phyloP scores from a whole-genome alignment of 2,113 vertebrate species.

The Conger conger region DNA sequence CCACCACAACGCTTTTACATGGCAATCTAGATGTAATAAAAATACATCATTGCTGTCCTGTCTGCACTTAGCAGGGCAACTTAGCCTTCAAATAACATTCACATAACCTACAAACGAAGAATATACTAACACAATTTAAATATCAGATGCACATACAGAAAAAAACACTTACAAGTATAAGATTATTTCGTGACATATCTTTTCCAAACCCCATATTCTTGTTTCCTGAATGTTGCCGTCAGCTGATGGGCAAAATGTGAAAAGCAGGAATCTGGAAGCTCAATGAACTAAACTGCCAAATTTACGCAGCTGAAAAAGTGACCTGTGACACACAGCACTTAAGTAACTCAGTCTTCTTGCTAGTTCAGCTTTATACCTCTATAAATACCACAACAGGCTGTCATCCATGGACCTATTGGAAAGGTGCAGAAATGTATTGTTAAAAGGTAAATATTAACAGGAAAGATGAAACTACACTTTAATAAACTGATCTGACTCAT shows the following conservation, averaged over 20 bases:
- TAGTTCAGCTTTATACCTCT: neutral
- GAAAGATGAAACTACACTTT: neutral
- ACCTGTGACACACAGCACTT: neutral
- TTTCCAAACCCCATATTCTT: slow-evolving; percentile 3
- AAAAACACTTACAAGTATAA: neutral
- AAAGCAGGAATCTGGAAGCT: neutral
- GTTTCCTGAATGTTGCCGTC: neutral
- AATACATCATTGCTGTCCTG: no score
- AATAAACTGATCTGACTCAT: neutral
- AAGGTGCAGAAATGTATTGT: neutral
- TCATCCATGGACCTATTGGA: neutral
- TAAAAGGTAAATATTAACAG: slow-evolving; percentile 1
- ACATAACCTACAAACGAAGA: no score
- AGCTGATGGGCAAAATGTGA: neutral
- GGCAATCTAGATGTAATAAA: no score
- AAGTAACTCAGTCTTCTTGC: neutral
- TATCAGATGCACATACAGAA: neutral
- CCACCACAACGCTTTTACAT: no score
- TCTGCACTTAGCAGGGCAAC: neutral
- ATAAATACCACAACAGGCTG: neutral
- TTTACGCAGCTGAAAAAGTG: neutral
- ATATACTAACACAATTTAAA: no score
- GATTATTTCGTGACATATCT: neutral
- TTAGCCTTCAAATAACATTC: neutral
- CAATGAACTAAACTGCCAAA: neutral